Conservation (phyloP, 2,888 invertebrate genomes). For the Disparrhopalites patrizii region DNA sequence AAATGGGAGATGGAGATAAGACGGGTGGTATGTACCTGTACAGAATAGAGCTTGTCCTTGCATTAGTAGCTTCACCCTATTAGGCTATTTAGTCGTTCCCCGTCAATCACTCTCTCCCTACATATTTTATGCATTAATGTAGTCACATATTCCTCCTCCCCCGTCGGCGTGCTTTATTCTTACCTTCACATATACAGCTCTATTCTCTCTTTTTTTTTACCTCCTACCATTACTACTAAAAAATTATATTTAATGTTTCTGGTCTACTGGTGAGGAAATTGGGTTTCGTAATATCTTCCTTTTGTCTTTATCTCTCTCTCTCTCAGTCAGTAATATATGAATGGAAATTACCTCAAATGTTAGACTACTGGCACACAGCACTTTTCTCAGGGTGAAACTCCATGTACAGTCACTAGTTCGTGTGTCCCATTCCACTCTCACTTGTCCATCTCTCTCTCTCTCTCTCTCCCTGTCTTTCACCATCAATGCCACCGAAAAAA, state of each 20-base stretch:
- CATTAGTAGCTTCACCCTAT: conserved; percentile 12
- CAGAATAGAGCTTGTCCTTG: background rate
- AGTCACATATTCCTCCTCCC: background rate
- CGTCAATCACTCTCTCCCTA: conserved; percentile 13
- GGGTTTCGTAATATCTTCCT: conserved; percentile 13
- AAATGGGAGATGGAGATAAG: background rate
- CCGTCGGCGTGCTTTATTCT: background rate
- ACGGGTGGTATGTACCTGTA: background rate
- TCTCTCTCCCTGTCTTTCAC: background rate
- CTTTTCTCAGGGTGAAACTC: conserved; percentile 4
- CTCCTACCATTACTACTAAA: background rate
- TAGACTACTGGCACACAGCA: background rate
- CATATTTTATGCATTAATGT: conserved; percentile 2
- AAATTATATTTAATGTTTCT: conserved; percentile 9
- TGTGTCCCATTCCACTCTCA: background rate
- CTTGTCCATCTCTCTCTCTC: background rate
- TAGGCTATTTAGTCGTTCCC: conserved; percentile 23
- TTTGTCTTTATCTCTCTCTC: too few species aligned
- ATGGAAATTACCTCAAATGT: conserved; percentile 2
- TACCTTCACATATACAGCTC: background rate
- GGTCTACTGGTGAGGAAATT: conserved; percentile 1
- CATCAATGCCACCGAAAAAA: too few species aligned
- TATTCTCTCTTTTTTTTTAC: background rate
- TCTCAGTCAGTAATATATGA: too few species aligned
- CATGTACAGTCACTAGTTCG: background rate